phyloP scores from a whole-genome alignment of 2,113 vertebrate species.

The Athene noctua region DNA sequence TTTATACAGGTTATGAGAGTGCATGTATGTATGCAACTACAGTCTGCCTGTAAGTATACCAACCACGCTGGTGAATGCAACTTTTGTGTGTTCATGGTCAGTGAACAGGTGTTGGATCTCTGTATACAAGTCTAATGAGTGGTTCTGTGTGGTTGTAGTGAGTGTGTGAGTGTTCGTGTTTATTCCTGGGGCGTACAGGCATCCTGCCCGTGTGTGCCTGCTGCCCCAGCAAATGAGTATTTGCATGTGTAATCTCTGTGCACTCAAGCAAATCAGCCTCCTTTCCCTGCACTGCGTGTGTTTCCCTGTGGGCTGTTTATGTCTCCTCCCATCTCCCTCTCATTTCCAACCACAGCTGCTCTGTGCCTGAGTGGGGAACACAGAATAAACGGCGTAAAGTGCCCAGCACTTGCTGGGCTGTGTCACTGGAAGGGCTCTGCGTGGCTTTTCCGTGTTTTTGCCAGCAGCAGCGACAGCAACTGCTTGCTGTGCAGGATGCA shows the following conservation, averaged over 20 bases:
- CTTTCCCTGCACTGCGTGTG: neutral
- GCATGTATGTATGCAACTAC: neutral
- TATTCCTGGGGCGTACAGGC: neutral
- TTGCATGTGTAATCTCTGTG: neutral
- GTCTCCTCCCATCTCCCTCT: neutral
- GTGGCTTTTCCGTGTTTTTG: neutral
- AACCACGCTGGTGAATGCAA: no score
- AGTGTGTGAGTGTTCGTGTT: neutral
- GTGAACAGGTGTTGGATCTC: neutral
- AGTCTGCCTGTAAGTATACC: neutral
- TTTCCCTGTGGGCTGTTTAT: neutral
- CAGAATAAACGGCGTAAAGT: neutral
- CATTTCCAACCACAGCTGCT: accelerated
- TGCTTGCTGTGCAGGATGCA: no score
- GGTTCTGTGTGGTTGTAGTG: neutral
- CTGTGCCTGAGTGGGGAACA: neutral
- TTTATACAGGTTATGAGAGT: neutral
- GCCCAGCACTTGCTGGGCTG: neutral
- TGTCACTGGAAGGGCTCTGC: neutral
- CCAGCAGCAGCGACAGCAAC: accelerated
- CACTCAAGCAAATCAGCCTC: neutral
- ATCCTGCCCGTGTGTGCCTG: neutral
- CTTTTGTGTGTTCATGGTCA: neutral
- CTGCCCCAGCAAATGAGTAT: neutral
- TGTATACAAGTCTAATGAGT: neutral